Conservation (phyloP, 1,140 invertebrate species). For the Fragariocoptes setiger region DNA sequence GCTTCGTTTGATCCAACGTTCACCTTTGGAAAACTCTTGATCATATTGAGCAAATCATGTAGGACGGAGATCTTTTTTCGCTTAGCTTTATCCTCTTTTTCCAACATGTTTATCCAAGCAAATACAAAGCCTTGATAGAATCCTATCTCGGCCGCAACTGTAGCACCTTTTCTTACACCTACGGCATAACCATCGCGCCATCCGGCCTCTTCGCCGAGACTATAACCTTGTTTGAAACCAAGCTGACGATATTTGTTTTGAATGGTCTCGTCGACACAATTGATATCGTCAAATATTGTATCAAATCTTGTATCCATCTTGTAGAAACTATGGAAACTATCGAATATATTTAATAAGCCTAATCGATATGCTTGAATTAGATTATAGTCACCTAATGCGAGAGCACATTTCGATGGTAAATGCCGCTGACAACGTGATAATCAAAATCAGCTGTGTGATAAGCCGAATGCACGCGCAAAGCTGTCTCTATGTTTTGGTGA, state of each 20-base stretch:
- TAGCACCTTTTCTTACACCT: conserved; percentile 13
- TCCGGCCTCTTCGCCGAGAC: conserved; percentile 14
- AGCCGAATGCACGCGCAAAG: no score
- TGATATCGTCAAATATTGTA: no score
- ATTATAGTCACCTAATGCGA: no score
- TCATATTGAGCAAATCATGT: conserved; percentile 13
- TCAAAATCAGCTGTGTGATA: no score
- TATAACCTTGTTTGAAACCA: conserved; percentile 14
- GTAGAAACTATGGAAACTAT: no score
- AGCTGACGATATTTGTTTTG: conserved; percentile 13
- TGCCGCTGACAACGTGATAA: no score
- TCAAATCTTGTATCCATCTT: no score
- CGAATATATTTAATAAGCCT: no score
- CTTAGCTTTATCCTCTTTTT: conserved; percentile 11
- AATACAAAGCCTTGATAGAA: conserved; percentile 14
- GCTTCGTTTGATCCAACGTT: conserved; percentile 13
- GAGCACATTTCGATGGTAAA: no score
- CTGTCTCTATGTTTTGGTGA: no score
- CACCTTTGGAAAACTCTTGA: conserved; percentile 12
- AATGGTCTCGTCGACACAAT: no score
- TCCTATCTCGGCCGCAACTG: conserved; percentile 13
- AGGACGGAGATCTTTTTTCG: conserved; percentile 12
- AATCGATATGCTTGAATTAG: no score
- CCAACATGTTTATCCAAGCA: conserved; percentile 13
- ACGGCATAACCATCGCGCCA: conserved; percentile 14